These are phyloP conservation scores for Panagrolaimus sp. DNA, from an alignment of 1,140 invertebrate genomes.

Conservation along the genomic window DNA sequence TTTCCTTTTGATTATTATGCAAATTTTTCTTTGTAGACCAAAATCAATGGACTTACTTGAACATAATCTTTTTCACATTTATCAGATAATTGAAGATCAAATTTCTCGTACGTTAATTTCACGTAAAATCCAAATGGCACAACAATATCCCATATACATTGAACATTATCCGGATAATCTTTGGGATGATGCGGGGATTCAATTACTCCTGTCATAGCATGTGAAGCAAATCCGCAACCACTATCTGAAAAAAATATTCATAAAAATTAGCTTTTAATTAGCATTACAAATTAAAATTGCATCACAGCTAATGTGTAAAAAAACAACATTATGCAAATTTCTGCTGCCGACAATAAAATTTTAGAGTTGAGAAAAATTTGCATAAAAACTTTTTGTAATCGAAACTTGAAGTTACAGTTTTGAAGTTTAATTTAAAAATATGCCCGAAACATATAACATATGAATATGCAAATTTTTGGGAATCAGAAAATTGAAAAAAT, in stretches of 20 bases:
- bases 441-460: no score
- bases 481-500: no score
- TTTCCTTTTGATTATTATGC: no score
- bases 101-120: conserved; percentile 50
- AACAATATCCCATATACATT: conserved; percentile 54
- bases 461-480: no score
- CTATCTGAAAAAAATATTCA: conserved; percentile 32
- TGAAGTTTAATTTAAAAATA: no score
- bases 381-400: no score
- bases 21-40: not conserved
- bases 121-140: conserved; percentile 53
- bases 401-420: no score
- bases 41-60: conserved; percentile 16
- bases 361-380: no score
- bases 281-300: no score
- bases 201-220: conserved; percentile 42
- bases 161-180: conserved; percentile 50
- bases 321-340: no score
- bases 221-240: conserved; percentile 56
- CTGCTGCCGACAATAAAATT: no score
- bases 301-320: no score
- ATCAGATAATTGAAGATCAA: conserved; percentile 59
- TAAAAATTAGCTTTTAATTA: not conserved
- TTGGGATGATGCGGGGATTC: conserved; percentile 43
- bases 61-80: conserved; percentile 47